These are phyloP conservation scores for Panzeria rudis DNA, from an alignment of 2,888 invertebrate species.

Conservation along the genomic window DNA sequence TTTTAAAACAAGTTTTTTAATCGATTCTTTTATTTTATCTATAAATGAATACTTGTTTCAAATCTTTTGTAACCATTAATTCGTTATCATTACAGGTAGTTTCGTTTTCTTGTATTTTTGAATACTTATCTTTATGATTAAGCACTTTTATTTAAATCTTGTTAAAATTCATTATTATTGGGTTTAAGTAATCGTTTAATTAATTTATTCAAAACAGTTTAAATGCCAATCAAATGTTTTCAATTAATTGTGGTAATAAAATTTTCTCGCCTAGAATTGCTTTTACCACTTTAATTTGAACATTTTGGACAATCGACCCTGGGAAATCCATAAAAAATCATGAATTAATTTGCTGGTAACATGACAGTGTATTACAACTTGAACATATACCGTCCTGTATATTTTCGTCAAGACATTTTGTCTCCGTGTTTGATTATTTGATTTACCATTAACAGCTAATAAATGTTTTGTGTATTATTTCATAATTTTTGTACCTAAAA, in stretches of 20 bases:
- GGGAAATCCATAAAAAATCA: constrained; percentile 21
- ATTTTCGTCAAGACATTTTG: neutral
- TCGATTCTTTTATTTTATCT: neutral
- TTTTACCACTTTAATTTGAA: neutral
- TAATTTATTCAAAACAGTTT: neutral
- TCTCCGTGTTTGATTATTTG: neutral
- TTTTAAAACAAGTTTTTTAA: no score
- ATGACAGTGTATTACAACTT: neutral
- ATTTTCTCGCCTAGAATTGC: neutral
- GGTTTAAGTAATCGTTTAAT: neutral
- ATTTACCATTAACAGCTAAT: constrained; percentile 11
- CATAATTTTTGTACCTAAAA: constrained; percentile 32
- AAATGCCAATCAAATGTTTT: neutral
- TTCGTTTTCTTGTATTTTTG: neutral
- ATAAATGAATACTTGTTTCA: neutral
- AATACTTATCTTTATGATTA: neutral
- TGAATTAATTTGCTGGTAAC: neutral
- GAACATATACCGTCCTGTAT: constrained; percentile 3
- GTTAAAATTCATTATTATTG: neutral
- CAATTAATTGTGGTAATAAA: neutral
- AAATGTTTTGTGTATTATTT: constrained; percentile 23
- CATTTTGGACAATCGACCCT: constrained; percentile 21
- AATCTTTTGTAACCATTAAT: neutral
- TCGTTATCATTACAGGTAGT: neutral
- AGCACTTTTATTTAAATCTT: neutral